Percentiles rank a stretch among this genome's conserved stretches.
These are phyloP conservation scores for Cecropterus lyciades DNA, from an alignment of 1,140 invertebrate species.

Conservation along the genomic window DNA sequence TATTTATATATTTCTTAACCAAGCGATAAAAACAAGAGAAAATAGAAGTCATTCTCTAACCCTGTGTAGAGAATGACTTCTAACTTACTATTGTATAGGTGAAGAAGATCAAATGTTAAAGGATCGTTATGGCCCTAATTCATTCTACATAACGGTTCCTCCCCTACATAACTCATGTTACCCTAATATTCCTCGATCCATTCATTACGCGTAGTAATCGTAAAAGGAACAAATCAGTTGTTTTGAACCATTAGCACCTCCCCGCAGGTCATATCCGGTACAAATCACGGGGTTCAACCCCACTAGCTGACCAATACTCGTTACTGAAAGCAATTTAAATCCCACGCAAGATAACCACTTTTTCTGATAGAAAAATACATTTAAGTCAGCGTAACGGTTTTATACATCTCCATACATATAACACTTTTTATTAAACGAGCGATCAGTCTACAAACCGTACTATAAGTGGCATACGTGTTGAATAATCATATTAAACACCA, in stretches of 20 bases:
- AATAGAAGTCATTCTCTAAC: no score
- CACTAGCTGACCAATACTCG: conserved; percentile 51
- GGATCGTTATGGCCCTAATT: conserved; percentile 5
- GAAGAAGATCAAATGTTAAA: conserved; percentile 29
- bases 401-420: no score
- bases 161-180: conserved; percentile 31
- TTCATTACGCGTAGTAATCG: conserved; percentile 54
- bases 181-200: conserved; percentile 53
- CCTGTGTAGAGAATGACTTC: conserved; percentile 5
- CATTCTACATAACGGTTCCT: conserved; percentile 30
- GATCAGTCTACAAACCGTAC: conserved; percentile 17
- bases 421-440: no score
- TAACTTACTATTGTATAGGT: conserved; percentile 16
- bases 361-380: conserved; percentile 17
- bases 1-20: no score
- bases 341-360: conserved; percentile 46
- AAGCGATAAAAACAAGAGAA: background rate
- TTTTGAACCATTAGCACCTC: conserved; percentile 69
- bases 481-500: conserved; percentile 26
- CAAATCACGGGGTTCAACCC: conserved; percentile 58
- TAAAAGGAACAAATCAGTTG: conserved; percentile 46
- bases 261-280: conserved; percentile 72
- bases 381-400: background rate
- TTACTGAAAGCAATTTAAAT: conserved; percentile 54
- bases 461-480: conserved; percentile 27